Base-by-base conservation (phyloP, 2,888 invertebrate species). In the Apeira syringaria region DNA sequence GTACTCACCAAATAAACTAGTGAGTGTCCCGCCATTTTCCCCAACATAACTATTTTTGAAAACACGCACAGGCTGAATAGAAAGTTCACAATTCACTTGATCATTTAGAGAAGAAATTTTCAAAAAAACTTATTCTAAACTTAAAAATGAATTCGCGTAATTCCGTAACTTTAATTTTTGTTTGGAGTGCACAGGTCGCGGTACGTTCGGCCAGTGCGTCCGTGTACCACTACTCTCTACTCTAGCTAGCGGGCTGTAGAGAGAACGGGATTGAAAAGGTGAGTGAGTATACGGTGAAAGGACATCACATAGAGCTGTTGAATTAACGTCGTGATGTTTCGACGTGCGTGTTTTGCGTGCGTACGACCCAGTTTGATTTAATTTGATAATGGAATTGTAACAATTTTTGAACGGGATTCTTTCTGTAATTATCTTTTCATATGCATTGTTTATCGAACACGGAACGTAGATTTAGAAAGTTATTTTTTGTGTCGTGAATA, bases 251-350 rank as follows among this genome's bases (percentile, higher is more conserved):
- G 65, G 70, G 64, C 57, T 50, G 38, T 43, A 35, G 60, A 67
- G 61, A 68, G 61, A 78, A 74, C 78, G 74, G 74, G 72, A n/a
- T n/a, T n/a, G n/a, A 75, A 56, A 61, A 63, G 56, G 59, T 62
- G 58, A 56, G 59, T 62, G 58, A 61, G 61, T 60, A 52, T 56
- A 59, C 50, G 64, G 74, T 64, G 71, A 79, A 65, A 75, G 76
- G 71, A 74, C 34, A 63, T 59, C 50, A 50, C 36, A 65, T 64
- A 65, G 75, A 76, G 80, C 47, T 66, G 70, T 33, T 41, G 32
- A 29, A 43, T 42, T 29, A 9, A 11, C 13, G 22, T 10, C 7
- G 28, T 18, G 7, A 15, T 12, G 13, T 25, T 13, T 8, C 10
- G 13, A 18, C 24, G 25, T 33, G 37, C 43, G 36, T 36, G 43